phyloP scores from a whole-genome alignment of 2,888 invertebrate genomes.

The Himalopsyche japonica region DNA sequence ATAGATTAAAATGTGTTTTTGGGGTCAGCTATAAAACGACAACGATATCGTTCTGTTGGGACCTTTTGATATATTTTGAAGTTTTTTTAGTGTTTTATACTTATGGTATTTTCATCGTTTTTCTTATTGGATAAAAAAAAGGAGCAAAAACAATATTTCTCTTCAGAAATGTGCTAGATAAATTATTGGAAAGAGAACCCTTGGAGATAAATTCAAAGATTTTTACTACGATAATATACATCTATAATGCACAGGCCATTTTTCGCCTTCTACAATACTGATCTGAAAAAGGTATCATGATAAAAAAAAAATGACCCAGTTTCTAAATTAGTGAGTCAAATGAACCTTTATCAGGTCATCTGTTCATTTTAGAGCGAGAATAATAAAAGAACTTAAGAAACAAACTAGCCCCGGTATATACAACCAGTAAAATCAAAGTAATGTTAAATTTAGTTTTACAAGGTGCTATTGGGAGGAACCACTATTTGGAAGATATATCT shows the following conservation, averaged over 20 bases:
- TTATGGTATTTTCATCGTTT: slow-evolving; percentile 51
- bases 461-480: slow-evolving; percentile 28
- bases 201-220: slow-evolving; percentile 65
- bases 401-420: slow-evolving; percentile 28
- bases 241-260: slow-evolving; percentile 63
- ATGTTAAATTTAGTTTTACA: slow-evolving; percentile 23
- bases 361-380: slow-evolving; percentile 21
- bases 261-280: slow-evolving; percentile 65
- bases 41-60: neutral
- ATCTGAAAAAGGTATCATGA: slow-evolving; percentile 64
- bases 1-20: too few species aligned
- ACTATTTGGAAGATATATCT: slow-evolving; percentile 20
- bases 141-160: slow-evolving; percentile 64
- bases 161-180: slow-evolving; percentile 64
- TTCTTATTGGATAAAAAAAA: slow-evolving; percentile 62
- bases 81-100: neutral
- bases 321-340: slow-evolving; percentile 45
- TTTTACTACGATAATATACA: slow-evolving; percentile 59
- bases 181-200: slow-evolving; percentile 61
- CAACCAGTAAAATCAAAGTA: slow-evolving; percentile 23
- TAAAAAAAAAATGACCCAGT: slow-evolving; percentile 65
- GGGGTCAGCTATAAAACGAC: neutral
- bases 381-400: slow-evolving; percentile 26
- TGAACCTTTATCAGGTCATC: slow-evolving; percentile 21
- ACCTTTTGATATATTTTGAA: neutral